These are phyloP conservation scores for Falco cherrug DNA, from an alignment of 2,797 vertebrate genomes.

Conservation along the genomic window DNA sequence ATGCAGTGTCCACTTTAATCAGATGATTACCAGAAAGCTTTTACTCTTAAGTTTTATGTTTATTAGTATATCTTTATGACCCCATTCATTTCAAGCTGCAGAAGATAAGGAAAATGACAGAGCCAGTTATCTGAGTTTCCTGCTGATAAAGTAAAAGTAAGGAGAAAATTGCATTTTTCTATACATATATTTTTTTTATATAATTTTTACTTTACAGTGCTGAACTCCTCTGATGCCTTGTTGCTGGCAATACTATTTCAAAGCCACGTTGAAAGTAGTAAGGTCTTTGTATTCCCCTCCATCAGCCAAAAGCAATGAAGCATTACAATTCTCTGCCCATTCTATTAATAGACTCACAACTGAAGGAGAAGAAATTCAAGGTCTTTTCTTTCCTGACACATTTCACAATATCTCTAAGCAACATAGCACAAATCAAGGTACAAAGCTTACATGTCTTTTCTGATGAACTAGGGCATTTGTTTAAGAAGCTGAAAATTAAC, in stretches of 20 bases:
- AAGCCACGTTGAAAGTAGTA: conserved; percentile 56
- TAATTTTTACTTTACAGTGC: not conserved
- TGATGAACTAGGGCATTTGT: conserved; percentile 8
- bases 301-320: conserved; percentile 69
- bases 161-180: not conserved
- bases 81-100: not conserved
- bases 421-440: conserved; percentile 28
- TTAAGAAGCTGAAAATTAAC: conserved; percentile 43
- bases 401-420: conserved; percentile 48
- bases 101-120: not conserved
- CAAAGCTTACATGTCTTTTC: conserved; percentile 26
- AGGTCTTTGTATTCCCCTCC: conserved; percentile 55
- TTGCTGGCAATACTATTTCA: conserved; percentile 55
- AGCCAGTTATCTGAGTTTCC: not conserved
- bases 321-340: conserved; percentile 54
- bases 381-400: conserved; percentile 49
- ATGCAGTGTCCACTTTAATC: not conserved
- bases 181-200: not conserved
- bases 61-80: not conserved
- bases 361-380: conserved; percentile 70
- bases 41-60: not conserved
- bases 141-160: conserved; percentile 6
- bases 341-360: conserved; percentile 71
- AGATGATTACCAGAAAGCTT: conserved; percentile 6
- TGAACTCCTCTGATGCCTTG: conserved; percentile 13